phyloP scores from a whole-genome alignment of 1,140 invertebrate genomes.

The Megalopta genalis region DNA sequence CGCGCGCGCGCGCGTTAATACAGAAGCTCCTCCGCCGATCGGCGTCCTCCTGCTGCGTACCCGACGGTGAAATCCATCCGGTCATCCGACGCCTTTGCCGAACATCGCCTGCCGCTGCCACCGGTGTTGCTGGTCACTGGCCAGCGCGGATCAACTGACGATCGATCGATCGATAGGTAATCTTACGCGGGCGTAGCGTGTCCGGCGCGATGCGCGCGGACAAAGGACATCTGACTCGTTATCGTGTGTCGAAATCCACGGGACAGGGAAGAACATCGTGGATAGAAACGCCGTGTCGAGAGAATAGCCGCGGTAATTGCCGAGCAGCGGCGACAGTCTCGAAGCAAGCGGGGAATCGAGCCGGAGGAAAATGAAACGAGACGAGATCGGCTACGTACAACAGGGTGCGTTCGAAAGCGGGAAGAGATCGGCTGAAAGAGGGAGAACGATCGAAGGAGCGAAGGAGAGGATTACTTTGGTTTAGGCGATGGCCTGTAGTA shows the following conservation, averaged over 20 bases:
- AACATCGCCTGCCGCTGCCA: conserved; percentile 12
- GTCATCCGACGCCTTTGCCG: conserved; percentile 41
- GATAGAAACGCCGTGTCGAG: too few species aligned
- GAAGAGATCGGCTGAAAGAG: conserved; percentile 29
- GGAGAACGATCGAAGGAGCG: conserved; percentile 54
- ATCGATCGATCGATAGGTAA: conserved; percentile 49
- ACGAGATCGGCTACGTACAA: conserved; percentile 18
- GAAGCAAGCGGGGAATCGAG: background rate
- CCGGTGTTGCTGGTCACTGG: background rate
- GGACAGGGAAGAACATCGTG: background rate
- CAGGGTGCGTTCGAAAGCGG: conserved; percentile 46
- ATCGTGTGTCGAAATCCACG: conserved; percentile 5
- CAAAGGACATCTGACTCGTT: conserved; percentile 46
- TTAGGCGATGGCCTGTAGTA: conserved; percentile 76
- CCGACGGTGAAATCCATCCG: conserved; percentile 49
- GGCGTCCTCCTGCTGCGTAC: conserved; percentile 27
- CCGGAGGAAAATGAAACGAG: conserved; percentile 52
- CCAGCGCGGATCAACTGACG: conserved; percentile 48
- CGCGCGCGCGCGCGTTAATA: conserved; percentile 6
- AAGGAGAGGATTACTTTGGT: conserved; percentile 68
- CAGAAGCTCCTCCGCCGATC: conserved; percentile 45
- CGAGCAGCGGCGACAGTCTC: background rate
- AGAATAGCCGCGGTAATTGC: background rate
- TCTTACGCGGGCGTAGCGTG: conserved; percentile 38
- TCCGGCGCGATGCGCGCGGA: background rate